Evolutionary conservation across 2,113 vertebrate genomes (phyloP), one percentile per base, ranked within the genome.

Genomic region (Sialia sialis): DNA sequence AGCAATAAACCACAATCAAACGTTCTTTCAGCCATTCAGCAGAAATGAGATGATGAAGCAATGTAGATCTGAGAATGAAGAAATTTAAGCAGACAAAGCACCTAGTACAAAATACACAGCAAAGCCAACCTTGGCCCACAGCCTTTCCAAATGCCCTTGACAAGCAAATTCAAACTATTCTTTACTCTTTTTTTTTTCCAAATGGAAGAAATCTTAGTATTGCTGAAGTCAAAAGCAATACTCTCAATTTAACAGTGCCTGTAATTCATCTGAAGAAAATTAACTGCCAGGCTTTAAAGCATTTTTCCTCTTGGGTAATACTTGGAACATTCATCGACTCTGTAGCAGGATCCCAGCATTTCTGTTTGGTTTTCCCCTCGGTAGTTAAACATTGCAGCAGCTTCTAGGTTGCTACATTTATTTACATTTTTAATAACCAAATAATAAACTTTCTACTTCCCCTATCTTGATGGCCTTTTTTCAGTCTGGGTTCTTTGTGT

Each of bases 1-100:
- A 94, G 93, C n/a, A 94, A 88, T 69, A 92, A 95, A 81, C 89
- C 80, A 86, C 83, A 93, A 78, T 87, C 95, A 96, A 94, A 89
- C 1, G 0, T 19, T 63, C 38, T 84, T 93, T 84, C 16, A 89
- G 85, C 81, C 48, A 72, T 73, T 91, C 82, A 83, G 83, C 59
- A 90, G 72, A 93, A 96, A 85, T 6, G 13, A 7, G 6, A 91
- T 55, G 78, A 92, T 93, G 82, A 86, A 43, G 89, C 92, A 89
- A 94, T 54, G 49, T 55, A 89, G 18, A 82, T 79, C 67, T 66
- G 75, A 56, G 67, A 79, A 48, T 43, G 74, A 93, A 89, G 87
- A 94, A 70, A 93, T 44, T 21, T 38, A 91, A 36, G 54, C 66
- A 91, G 68, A 49, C 43, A 87, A 56, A 4, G 7, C 81, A 94